phyloP scores from a whole-genome alignment of 2,113 vertebrate genomes.

The Pseudolaguvia tuberculata region DNA sequence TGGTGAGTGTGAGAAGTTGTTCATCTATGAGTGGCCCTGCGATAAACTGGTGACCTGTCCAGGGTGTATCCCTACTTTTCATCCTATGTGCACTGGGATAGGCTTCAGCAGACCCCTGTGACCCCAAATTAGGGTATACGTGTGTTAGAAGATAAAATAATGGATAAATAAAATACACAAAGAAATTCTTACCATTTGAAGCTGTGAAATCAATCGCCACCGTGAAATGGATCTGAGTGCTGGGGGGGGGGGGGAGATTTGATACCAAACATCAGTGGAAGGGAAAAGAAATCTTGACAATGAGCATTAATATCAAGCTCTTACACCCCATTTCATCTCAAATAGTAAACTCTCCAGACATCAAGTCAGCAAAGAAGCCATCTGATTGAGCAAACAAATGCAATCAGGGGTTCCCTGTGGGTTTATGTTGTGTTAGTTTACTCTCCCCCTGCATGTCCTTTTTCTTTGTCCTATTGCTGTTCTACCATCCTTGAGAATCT shows the following conservation, averaged over 20 bases:
- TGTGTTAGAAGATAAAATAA: no score
- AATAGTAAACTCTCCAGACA: slow-evolving; percentile 30
- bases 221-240: slow-evolving; percentile 95
- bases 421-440: slow-evolving; percentile 26
- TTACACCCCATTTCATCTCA: slow-evolving; percentile 13
- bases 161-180: no score
- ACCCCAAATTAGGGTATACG: no score
- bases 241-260: slow-evolving; percentile 45
- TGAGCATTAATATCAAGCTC: slow-evolving; percentile 4
- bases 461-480: slow-evolving; percentile 13
- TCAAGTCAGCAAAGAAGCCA: slow-evolving; percentile 16
- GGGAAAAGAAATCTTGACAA: not conserved
- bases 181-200: slow-evolving; percentile 82
- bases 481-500: slow-evolving; percentile 17
- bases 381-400: slow-evolving; percentile 35
- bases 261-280: slow-evolving; percentile 2
- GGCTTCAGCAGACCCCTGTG: no score
- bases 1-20: no score
- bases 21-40: no score
- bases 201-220: slow-evolving; percentile 96
- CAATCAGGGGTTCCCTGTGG: slow-evolving; percentile 40
- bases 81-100: no score
- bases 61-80: no score
- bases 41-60: no score
- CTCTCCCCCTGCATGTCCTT: slow-evolving; percentile 10